Evolutionary conservation across 2,113 vertebrate genomes (phyloP).

Genomic region (Leucopsar rothschildi): DNA sequence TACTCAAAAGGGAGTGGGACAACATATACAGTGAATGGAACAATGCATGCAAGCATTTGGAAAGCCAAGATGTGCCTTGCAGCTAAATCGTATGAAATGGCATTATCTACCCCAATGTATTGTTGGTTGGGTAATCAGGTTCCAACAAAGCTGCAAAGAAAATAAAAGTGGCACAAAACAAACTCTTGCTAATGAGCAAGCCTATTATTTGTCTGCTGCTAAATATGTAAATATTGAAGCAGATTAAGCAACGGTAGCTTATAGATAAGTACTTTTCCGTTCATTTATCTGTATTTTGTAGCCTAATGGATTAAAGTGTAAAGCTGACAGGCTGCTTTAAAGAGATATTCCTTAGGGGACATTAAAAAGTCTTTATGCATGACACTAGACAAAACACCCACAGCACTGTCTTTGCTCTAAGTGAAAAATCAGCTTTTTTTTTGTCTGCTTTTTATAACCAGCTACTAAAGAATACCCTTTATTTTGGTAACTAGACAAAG

Average conservation of each 20-base stretch:
- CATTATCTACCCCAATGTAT: neutral
- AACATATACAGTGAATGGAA: constrained; percentile 26
- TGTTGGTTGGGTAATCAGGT: neutral
- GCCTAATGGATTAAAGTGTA: neutral
- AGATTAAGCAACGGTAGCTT: neutral
- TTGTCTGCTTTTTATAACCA: neutral
- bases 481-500: neutral
- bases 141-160: constrained; percentile 3
- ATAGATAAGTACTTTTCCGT: neutral
- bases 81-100: constrained; percentile 49
- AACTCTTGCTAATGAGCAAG: neutral
- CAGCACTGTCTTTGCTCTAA: neutral
- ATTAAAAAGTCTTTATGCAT: neutral
- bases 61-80: constrained; percentile 45
- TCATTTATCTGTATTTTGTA: neutral
- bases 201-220: neutral
- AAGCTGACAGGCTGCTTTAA: neutral
- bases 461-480: neutral
- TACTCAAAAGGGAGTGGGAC: constrained; percentile 34
- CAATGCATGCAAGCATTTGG: constrained; percentile 17
- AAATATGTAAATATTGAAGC: constrained; percentile 18
- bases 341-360: neutral
- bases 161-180: constrained; percentile 17
- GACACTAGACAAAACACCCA: neutral
- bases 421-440: neutral